Percentiles rank a stretch among this genome's conserved stretches.
phyloP scores from a whole-genome alignment of 2,888 invertebrate species.

The Phaedon cochleariae region DNA sequence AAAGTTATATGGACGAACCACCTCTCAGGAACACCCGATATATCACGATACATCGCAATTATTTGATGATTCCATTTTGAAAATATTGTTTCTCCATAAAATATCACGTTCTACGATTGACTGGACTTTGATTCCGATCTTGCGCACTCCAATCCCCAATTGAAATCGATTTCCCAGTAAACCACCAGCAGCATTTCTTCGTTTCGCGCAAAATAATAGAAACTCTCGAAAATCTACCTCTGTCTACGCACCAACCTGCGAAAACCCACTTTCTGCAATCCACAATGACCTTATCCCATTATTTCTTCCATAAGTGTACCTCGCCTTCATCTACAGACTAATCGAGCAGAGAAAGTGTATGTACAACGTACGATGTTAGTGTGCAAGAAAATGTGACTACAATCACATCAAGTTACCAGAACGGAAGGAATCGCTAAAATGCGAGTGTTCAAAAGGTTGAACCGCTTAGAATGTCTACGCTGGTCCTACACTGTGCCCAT shows the following conservation, averaged over 20 bases:
- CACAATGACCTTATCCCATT: not conserved
- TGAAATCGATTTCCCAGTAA: not conserved
- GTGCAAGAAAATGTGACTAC: conserved; percentile 1
- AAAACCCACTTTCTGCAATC: not conserved
- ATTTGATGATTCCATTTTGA: no score
- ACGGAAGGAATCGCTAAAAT: conserved; percentile 24
- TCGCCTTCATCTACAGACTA: not conserved
- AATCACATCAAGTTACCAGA: no score
- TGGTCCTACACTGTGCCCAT: conserved; percentile 68
- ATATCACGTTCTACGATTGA: no score
- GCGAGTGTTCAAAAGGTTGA: conserved; percentile 19
- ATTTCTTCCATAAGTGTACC: not conserved
- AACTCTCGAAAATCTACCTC: not conserved
- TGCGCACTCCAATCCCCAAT: not conserved
- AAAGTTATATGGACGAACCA: no score
- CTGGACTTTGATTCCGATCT: not conserved
- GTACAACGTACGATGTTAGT: not conserved
- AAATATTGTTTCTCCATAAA: no score
- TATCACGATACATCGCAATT: no score
- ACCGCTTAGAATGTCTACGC: conserved; percentile 54
- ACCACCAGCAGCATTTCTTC: not conserved
- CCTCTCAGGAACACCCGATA: no score
- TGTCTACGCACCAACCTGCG: not conserved
- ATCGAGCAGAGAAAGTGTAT: not conserved
- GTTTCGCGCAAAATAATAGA: not conserved